Conservation (phyloP, 2,797 vertebrate species). For the Bradypodion ventrale region DNA sequence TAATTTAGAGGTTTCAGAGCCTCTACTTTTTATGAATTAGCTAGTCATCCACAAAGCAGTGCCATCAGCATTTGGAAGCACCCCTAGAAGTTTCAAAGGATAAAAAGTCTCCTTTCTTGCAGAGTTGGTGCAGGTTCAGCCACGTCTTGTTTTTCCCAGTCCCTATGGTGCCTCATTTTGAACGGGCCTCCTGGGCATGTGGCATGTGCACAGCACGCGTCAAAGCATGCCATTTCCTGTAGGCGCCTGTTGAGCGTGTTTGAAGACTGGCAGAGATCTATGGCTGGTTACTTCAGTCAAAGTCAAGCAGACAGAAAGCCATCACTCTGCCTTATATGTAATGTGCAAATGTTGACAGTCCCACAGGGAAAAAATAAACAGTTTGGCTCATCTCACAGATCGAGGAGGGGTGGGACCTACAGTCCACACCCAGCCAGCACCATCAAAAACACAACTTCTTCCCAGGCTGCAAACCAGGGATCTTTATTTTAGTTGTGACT, state of each 20-base stretch:
- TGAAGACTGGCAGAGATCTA: background rate
- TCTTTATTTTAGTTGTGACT: too few relatives aligned
- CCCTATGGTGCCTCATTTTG: background rate
- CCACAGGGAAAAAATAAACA: background rate
- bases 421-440: background rate
- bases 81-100: background rate
- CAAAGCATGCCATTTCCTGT: background rate
- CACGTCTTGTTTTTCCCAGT: background rate
- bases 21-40: background rate
- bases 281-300: background rate
- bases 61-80: too few relatives aligned
- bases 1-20: background rate
- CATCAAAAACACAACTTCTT: background rate
- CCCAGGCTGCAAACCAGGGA: too few relatives aligned
- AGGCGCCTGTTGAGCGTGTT: background rate
- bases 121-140: background rate
- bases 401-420: too few relatives aligned
- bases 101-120: slow-evolving; percentile 5
- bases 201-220: background rate
- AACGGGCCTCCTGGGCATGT: background rate
- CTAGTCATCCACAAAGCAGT: background rate
- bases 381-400: too few relatives aligned
- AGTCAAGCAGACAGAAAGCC: background rate
- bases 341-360: background rate
- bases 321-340: background rate